Evolutionary conservation across 2,113 vertebrate genomes (phyloP).

Genomic region (Vidua chalybeata): DNA sequence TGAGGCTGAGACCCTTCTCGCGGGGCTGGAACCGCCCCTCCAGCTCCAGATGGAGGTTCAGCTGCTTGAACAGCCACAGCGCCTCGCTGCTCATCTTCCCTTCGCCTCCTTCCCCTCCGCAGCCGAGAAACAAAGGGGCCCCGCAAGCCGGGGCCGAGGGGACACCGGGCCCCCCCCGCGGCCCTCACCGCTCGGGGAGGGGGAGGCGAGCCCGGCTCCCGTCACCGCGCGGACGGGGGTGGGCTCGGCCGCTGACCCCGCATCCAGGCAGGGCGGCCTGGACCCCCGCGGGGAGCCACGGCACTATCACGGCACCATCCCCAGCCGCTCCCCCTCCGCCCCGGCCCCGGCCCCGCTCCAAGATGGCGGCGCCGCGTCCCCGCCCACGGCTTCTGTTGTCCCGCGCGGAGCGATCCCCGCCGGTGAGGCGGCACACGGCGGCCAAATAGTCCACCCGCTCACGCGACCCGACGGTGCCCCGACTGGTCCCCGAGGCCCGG

Average conservation of each 20-base stretch:
- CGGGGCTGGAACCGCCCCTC: conserved; percentile 87
- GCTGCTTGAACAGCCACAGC: conserved; percentile 87
- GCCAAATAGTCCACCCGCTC: neutral
- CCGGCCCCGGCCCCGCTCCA: neutral
- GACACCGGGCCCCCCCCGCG: neutral
- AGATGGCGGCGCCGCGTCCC: conserved; percentile 45
- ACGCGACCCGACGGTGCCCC: accelerated
- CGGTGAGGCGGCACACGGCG: accelerated
- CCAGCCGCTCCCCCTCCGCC: neutral
- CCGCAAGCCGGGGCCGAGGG: neutral
- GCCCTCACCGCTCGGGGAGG: neutral
- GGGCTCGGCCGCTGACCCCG: neutral
- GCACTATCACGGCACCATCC: neutral
- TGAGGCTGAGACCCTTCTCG: conserved; percentile 86
- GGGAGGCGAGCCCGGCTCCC: conserved; percentile 21
- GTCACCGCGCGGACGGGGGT: conserved; percentile 23
- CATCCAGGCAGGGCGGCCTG: conserved; percentile 31
- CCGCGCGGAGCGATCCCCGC: neutral
- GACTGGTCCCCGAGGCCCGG: accelerated
- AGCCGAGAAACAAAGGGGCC: neutral
- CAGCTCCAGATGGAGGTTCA: conserved; percentile 86
- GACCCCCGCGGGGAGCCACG: neutral
- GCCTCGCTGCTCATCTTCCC: conserved; percentile 79
- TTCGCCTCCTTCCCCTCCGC: conserved; percentile 39
- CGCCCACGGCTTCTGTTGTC: conserved; percentile 36